These are phyloP conservation scores for Trichacis sp. DNA, from an alignment of 2,888 invertebrate genomes.

Conservation along the genomic window DNA sequence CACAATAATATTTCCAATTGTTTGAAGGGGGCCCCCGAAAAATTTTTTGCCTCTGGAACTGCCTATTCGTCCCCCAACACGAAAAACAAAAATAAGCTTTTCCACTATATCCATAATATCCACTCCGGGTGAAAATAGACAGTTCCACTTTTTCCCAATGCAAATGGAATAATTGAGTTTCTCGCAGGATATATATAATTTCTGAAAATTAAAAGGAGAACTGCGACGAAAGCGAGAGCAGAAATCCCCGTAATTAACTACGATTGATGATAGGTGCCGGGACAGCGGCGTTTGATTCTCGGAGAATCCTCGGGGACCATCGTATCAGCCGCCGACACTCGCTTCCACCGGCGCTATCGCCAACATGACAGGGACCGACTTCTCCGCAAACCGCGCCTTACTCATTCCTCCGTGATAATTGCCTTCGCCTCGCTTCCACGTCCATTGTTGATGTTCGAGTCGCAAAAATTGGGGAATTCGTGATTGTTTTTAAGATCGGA, in stretches of 20 bases:
- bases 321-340: slow-evolving; percentile 67
- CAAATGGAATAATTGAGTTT: too few species aligned
- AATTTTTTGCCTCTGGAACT: too few species aligned
- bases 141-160: too few species aligned
- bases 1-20: too few species aligned
- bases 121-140: too few species aligned
- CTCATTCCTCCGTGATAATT: slow-evolving; percentile 68
- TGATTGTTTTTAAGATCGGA: too few species aligned
- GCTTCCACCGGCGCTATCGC: slow-evolving; percentile 31
- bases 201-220: slow-evolving; percentile 23
- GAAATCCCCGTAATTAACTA: slow-evolving; percentile 65
- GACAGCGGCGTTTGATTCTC: slow-evolving; percentile 63
- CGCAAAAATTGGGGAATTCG: too few species aligned
- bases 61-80: too few species aligned
- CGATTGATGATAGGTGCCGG: slow-evolving; percentile 49
- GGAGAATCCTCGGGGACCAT: slow-evolving; percentile 65
- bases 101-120: too few species aligned
- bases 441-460: slow-evolving; percentile 56
- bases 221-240: slow-evolving; percentile 21
- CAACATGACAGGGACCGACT: slow-evolving; percentile 42
- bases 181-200: slow-evolving; percentile 18
- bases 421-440: slow-evolving; percentile 59
- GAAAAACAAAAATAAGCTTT: too few species aligned
- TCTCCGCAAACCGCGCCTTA: slow-evolving; percentile 57
- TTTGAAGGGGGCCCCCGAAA: too few species aligned